Percentiles rank a stretch among this genome's conserved stretches.
Conservation (phyloP, 2,113 vertebrate species). For the Aptenodytes patagonicus region DNA sequence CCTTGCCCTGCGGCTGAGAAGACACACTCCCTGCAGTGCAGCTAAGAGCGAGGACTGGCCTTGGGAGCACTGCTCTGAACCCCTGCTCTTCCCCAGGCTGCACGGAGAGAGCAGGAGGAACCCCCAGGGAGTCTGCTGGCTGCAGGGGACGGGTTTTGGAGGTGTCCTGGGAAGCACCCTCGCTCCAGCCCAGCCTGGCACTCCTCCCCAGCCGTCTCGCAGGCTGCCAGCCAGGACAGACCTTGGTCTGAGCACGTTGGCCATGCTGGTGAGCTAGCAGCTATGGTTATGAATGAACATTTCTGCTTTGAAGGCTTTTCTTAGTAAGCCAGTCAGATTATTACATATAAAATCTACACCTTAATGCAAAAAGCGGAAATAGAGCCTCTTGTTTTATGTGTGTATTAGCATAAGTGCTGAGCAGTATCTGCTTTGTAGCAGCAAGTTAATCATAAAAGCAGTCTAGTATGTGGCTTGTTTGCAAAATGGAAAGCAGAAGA, state of each 20-base stretch:
- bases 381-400: neutral
- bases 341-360: neutral
- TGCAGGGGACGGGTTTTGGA: neutral
- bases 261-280: neutral
- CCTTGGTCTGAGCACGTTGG: neutral
- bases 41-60: neutral
- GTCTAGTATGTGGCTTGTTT: neutral
- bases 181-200: neutral
- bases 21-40: neutral
- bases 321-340: neutral
- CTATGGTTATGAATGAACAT: rapidly evolving
- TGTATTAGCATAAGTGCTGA: rapidly evolving
- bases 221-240: neutral
- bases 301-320: neutral
- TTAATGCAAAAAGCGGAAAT: neutral
- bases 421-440: neutral
- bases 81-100: neutral
- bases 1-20: neutral
- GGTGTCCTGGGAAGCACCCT: neutral
- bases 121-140: neutral
- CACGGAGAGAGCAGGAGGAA: neutral
- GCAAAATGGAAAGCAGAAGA: neutral
- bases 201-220: neutral
- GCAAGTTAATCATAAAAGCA: neutral
- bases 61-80: neutral